Conservation (phyloP, 2,113 vertebrate species). For the Capricornis sumatraensis region DNA sequence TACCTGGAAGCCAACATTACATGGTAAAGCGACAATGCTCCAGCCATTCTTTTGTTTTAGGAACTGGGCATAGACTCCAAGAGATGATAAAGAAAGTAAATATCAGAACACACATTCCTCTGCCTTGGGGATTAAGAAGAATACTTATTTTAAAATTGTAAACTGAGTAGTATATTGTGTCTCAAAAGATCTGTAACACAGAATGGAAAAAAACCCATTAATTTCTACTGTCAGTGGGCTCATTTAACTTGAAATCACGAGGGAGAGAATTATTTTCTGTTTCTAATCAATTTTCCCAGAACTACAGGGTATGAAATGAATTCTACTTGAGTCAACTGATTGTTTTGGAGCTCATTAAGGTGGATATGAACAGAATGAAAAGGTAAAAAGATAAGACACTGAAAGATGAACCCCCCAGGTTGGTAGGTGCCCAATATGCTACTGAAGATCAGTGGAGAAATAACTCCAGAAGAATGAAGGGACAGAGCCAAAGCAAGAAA, state of each 20-base stretch:
- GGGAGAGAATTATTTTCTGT: not conserved
- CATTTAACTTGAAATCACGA: not conserved
- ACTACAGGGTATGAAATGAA: not conserved
- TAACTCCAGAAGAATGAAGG: no score
- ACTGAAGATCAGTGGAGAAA: no score
- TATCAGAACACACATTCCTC: rapidly evolving
- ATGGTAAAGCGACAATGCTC: not conserved
- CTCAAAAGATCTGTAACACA: not conserved
- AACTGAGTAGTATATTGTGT: not conserved
- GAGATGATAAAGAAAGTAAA: not conserved
- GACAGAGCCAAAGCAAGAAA: no score
- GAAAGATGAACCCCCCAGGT: no score
- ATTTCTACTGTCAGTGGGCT: not conserved
- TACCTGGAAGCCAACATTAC: not conserved
- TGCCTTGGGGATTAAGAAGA: not conserved
- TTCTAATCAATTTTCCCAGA: not conserved
- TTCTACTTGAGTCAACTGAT: not conserved
- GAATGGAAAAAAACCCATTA: not conserved
- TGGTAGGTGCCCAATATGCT: no score
- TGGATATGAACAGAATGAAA: not conserved
- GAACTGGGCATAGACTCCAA: not conserved
- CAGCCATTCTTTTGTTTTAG: not conserved
- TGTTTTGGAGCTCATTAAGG: not conserved
- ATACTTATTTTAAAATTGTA: not conserved
- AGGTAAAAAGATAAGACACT: no score